These are phyloP conservation scores for Sminthurides aquaticus DNA, from an alignment of 2,888 invertebrate species.

Conservation along the genomic window DNA sequence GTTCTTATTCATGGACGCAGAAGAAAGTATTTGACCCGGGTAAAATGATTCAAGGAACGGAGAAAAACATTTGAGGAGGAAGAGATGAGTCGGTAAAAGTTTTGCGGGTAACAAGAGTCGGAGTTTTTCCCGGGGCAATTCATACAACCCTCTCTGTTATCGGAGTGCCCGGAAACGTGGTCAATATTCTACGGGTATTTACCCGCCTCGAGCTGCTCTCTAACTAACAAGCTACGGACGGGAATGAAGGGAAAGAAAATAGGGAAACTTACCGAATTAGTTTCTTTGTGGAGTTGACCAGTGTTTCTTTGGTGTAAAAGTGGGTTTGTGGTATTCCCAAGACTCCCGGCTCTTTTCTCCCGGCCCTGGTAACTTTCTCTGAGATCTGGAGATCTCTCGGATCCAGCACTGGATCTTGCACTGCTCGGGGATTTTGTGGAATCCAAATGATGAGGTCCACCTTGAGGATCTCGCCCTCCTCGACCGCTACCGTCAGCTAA, in stretches of 20 bases:
- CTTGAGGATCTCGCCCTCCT: slow-evolving; percentile 36
- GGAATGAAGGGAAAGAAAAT: too few species aligned
- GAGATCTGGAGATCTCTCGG: slow-evolving; percentile 40
- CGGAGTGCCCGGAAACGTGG: too few species aligned
- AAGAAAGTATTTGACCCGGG: too few species aligned
- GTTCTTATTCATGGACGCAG: too few species aligned
- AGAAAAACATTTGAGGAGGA: too few species aligned
- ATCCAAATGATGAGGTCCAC: slow-evolving; percentile 36
- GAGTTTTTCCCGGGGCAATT: too few species aligned
- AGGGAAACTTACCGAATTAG: slow-evolving; percentile 19
- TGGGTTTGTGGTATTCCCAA: slow-evolving; percentile 5
- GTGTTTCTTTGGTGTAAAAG: slow-evolving; percentile 22
- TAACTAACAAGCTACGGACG: too few species aligned
- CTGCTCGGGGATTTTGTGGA: slow-evolving; percentile 35
- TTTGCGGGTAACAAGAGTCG: too few species aligned
- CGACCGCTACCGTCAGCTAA: slow-evolving; percentile 38
- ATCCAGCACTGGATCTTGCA: slow-evolving; percentile 29
- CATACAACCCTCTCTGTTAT: too few species aligned
- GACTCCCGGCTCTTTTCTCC: slow-evolving; percentile 24
- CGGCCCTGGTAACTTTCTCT: slow-evolving; percentile 38
- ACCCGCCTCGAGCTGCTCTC: too few species aligned
- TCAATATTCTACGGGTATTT: background rate
- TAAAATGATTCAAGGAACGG: too few species aligned
- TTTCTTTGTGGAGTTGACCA: slow-evolving; percentile 18
- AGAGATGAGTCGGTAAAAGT: too few species aligned